Percentiles rank a stretch among this genome's conserved stretches.
Evolutionary conservation across 2,888 invertebrate genomes (phyloP).

Genomic region (Psylliodes chrysocephalus): DNA sequence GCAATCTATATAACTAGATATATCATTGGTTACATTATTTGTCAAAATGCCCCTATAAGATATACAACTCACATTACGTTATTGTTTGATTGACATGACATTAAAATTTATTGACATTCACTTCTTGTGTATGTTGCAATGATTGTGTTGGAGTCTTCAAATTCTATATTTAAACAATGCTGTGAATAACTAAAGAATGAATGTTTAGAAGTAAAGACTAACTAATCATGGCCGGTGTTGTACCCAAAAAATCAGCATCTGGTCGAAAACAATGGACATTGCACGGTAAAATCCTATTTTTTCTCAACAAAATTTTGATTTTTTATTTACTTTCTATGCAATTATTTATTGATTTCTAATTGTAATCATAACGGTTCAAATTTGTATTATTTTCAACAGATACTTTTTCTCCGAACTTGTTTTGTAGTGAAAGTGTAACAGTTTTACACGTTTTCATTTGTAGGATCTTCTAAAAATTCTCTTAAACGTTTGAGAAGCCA

Average conservation of each 20-base stretch:
- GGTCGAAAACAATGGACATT: conserved; percentile 81
- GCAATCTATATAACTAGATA: too few species aligned
- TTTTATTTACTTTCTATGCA: too few species aligned
- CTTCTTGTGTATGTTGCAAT: neutral
- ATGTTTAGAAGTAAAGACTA: conserved; percentile 14
- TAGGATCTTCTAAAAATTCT: conserved; percentile 75
- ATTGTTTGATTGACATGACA: too few species aligned
- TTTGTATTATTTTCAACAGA: too few species aligned
- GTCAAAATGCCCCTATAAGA: too few species aligned
- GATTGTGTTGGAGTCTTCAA: neutral
- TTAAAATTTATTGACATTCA: neutral
- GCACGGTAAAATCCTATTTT: conserved; percentile 67
- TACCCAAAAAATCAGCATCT: conserved; percentile 69
- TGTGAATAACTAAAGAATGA: conserved; percentile 11
- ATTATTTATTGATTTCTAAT: too few species aligned
- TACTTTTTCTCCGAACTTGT: too few species aligned
- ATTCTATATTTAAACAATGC: conserved; percentile 6
- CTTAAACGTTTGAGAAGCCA: conserved; percentile 74
- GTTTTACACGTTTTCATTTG: too few species aligned
- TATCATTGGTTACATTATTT: too few species aligned
- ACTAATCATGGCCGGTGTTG: conserved; percentile 69
- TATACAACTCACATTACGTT: too few species aligned
- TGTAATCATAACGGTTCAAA: too few species aligned
- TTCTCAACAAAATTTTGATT: neutral
- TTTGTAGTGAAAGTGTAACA: too few species aligned